A percentile compares a stretch with the other conserved stretches of the same genome.
Evolutionary conservation across 2,797 vertebrate genomes (phyloP).

Genomic region (Enteromius argenteus): DNA sequence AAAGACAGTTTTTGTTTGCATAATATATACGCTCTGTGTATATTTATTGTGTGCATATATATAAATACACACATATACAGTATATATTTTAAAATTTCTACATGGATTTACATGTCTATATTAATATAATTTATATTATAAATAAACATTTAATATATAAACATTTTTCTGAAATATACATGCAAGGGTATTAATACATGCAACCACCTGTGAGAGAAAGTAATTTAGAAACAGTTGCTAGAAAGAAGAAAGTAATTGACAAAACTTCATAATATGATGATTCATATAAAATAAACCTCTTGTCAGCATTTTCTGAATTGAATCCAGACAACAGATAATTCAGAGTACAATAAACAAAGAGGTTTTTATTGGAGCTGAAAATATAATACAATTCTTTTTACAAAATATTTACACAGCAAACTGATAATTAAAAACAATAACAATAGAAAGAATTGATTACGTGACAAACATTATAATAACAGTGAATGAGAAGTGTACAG

Average conservation of each 20-base stretch:
- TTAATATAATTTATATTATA: no score
- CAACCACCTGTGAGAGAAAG: neutral
- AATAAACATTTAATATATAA: no score
- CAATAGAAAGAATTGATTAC: constrained; percentile 37
- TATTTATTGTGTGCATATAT: no score
- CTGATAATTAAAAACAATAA: constrained; percentile 22
- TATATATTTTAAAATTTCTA: no score
- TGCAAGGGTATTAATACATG: no score
- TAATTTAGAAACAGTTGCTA: neutral
- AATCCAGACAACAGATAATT: neutral
- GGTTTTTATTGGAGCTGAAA: constrained; percentile 58
- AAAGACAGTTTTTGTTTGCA: no score
- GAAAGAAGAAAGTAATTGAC: no score
- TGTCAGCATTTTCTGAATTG: neutral
- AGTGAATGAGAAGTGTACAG: constrained; percentile 49
- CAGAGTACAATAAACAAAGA: constrained; percentile 59
- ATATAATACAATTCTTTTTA: constrained; percentile 62
- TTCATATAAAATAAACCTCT: neutral
- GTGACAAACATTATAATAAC: constrained; percentile 45
- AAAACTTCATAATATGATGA: neutral
- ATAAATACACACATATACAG: no score
- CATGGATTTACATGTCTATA: no score
- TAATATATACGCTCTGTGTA: no score
- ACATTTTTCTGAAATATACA: no score
- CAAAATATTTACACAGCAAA: constrained; percentile 62